These are phyloP conservation scores for Hermaeophaga mercurialis DNA, from an alignment of 2,888 invertebrate species.

Conservation along the genomic window DNA sequence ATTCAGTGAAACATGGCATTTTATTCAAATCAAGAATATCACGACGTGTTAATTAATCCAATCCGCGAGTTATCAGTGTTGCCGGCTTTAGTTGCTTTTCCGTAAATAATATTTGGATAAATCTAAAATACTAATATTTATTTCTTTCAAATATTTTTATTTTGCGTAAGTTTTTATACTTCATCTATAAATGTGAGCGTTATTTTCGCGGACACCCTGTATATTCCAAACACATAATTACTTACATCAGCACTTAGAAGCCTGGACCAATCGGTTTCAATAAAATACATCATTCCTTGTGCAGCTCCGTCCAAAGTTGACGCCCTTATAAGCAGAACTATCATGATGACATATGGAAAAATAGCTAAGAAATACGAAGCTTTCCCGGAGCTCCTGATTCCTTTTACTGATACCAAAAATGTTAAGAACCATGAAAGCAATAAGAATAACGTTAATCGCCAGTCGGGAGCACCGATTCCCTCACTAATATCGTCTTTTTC, in stretches of 20 bases:
- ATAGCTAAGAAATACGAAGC: conserved; percentile 88
- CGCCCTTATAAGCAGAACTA: conserved; percentile 72
- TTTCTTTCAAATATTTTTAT: too few species aligned
- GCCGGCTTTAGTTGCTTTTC: too few species aligned
- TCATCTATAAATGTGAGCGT: too few species aligned
- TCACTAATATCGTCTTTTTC: conserved; percentile 58
- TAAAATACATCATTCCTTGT: conserved; percentile 77
- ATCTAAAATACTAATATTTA: too few species aligned
- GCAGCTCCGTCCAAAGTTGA: conserved; percentile 71
- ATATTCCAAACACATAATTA: conserved; percentile 43
- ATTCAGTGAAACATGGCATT: too few species aligned
- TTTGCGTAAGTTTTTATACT: too few species aligned
- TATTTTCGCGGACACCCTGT: too few species aligned
- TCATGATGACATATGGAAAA: conserved; percentile 80
- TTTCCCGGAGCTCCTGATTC: conserved; percentile 80
- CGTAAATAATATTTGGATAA: too few species aligned
- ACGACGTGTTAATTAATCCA: too few species aligned
- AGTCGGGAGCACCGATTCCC: conserved; percentile 64
- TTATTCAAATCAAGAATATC: too few species aligned
- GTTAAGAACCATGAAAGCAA: conserved; percentile 71
- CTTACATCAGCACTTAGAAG: conserved; percentile 70
- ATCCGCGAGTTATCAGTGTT: too few species aligned
- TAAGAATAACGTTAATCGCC: conserved; percentile 71
- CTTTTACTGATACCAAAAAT: conserved; percentile 71
- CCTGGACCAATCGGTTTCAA: conserved; percentile 79